Conservation (phyloP, 1,140 invertebrate species). For the Panulirus ornatus region DNA sequence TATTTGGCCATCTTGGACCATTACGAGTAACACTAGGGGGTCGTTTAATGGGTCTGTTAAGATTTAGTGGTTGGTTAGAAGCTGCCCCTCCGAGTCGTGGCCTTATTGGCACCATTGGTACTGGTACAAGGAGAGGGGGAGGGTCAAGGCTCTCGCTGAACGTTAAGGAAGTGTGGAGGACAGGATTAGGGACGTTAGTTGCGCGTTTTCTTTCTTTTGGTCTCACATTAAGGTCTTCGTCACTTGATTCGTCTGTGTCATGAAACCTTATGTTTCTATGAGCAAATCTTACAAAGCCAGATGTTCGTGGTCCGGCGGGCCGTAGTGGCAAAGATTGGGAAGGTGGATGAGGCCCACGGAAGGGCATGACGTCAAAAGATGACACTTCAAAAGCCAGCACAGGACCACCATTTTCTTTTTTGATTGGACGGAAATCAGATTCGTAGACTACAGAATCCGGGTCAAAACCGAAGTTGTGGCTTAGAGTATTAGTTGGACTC, state of each 20-base stretch:
- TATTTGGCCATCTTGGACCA: background rate
- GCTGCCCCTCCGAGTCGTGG: slow-evolving; percentile 61
- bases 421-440: slow-evolving; percentile 89
- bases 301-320: slow-evolving; percentile 36
- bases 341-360: slow-evolving; percentile 14
- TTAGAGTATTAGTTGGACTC: background rate
- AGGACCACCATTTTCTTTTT: slow-evolving; percentile 40
- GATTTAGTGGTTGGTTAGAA: slow-evolving; percentile 58
- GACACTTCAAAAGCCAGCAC: slow-evolving; percentile 68
- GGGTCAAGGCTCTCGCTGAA: slow-evolving; percentile 47
- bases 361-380: slow-evolving; percentile 35
- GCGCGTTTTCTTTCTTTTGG: background rate
- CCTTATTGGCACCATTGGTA: slow-evolving; percentile 49
- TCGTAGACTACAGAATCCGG: slow-evolving; percentile 89
- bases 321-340: background rate
- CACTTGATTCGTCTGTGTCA: slow-evolving; percentile 5
- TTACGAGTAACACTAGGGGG: background rate
- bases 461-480: slow-evolving; percentile 84
- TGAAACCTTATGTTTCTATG: slow-evolving; percentile 78
- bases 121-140: slow-evolving; percentile 38
- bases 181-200: background rate
- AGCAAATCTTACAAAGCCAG: slow-evolving; percentile 30
- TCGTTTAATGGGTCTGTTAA: slow-evolving; percentile 15
- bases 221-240: background rate
- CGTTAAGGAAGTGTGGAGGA: slow-evolving; percentile 34